Evolutionary conservation across 2,888 invertebrate species (phyloP).

Genomic region (Nymphalis polychloros): DNA sequence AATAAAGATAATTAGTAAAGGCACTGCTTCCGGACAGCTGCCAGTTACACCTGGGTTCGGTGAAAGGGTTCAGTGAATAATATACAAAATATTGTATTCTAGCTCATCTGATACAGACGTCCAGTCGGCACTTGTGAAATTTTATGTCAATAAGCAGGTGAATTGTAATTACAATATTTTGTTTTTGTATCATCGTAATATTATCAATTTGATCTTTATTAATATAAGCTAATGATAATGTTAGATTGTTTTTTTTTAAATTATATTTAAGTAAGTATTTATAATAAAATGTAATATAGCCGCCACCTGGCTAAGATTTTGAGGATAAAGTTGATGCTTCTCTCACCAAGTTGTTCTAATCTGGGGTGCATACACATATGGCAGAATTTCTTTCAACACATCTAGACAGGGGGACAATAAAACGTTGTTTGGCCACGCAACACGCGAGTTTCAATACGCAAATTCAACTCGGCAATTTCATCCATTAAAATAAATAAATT

Average conservation of each 20-base stretch:
- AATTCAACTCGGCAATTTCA: too few species aligned
- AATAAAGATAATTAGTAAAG: slow-evolving; percentile 52
- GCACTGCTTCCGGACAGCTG: slow-evolving; percentile 62
- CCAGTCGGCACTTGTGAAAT: slow-evolving; percentile 13
- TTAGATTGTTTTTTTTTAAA: not conserved
- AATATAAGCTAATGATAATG: not conserved
- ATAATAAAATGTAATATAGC: not conserved
- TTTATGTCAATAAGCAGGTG: slow-evolving; percentile 13
- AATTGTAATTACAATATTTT: not conserved
- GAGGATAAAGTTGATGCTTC: too few species aligned
- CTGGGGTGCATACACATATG: too few species aligned
- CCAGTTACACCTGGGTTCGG: slow-evolving; percentile 66
- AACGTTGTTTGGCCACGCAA: too few species aligned
- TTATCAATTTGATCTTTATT: not conserved
- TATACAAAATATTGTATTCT: slow-evolving; percentile 41
- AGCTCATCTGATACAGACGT: slow-evolving; percentile 23
- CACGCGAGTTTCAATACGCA: too few species aligned
- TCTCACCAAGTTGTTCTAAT: too few species aligned
- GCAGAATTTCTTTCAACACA: too few species aligned
- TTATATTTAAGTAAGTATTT: not conserved
- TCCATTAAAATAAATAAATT: too few species aligned
- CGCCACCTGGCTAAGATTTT: too few species aligned
- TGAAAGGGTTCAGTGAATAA: slow-evolving; percentile 59
- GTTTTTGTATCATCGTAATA: not conserved
- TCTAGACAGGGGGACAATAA: too few species aligned